Percentiles rank a stretch among this genome's conserved stretches.
These are phyloP conservation scores for Octodonta nipae DNA, from an alignment of 2,888 invertebrate genomes.

Conservation along the genomic window DNA sequence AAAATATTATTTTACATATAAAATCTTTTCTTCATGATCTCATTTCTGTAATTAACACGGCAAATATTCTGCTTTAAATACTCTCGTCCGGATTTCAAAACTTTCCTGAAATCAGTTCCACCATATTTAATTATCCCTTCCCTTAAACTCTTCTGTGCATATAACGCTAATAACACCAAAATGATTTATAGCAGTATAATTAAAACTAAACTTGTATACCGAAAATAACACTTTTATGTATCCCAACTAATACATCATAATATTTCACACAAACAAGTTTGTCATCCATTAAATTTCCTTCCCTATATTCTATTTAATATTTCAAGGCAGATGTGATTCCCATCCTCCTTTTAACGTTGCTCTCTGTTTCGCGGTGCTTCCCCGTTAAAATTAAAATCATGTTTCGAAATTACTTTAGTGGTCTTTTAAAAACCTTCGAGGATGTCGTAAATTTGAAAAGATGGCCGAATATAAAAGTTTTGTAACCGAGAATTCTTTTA, in stretches of 20 bases:
- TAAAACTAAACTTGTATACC: slow-evolving; percentile 21
- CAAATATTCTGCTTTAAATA: no score
- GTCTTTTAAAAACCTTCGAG: slow-evolving; percentile 34
- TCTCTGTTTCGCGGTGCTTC: slow-evolving; percentile 14
- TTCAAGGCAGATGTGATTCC: slow-evolving; percentile 23
- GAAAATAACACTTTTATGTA: slow-evolving; percentile 25
- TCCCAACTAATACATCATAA: slow-evolving; percentile 26
- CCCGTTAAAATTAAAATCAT: slow-evolving; percentile 36
- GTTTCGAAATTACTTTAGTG: slow-evolving; percentile 36
- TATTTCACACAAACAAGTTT: slow-evolving; percentile 23
- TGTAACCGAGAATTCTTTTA: slow-evolving; percentile 28
- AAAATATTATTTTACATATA: no score
- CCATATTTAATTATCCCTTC: no score
- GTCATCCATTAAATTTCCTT: slow-evolving; percentile 22
- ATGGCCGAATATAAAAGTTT: slow-evolving; percentile 34
- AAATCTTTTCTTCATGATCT: no score
- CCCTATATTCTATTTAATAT: slow-evolving; percentile 20
- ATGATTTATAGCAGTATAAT: slow-evolving; percentile 25
- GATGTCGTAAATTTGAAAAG: slow-evolving; percentile 36
- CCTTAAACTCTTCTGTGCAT: no score
- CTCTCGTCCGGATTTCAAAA: no score
- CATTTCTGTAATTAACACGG: no score
- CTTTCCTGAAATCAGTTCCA: no score
- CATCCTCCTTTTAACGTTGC: slow-evolving; percentile 8
- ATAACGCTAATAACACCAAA: no score